Percentiles rank a stretch among this genome's conserved stretches.
These are phyloP conservation scores for Rhyacichthys aspro DNA, from an alignment of 2,797 vertebrate species.

Conservation along the genomic window DNA sequence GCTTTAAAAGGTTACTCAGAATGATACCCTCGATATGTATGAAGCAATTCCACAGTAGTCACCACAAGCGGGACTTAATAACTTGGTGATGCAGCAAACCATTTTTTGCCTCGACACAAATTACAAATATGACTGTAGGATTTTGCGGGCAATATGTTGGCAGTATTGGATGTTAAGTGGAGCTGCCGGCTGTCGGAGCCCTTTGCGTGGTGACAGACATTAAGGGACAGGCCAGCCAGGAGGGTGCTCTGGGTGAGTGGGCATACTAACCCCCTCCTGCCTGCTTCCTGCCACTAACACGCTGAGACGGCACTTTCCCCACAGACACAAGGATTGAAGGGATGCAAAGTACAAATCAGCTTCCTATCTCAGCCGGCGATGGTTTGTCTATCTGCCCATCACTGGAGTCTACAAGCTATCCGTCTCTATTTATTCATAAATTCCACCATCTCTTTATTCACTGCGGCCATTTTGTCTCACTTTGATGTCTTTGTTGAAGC, in stretches of 20 bases:
- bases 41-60: background rate
- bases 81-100: slow-evolving; percentile 8
- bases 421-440: slow-evolving; percentile 73
- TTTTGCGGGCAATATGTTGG: slow-evolving; percentile 27
- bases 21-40: background rate
- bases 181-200: slow-evolving; percentile 28
- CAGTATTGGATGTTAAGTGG: slow-evolving; percentile 8
- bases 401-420: slow-evolving; percentile 60
- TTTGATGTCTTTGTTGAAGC: slow-evolving; percentile 53
- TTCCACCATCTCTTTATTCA: slow-evolving; percentile 66
- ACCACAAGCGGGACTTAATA: background rate
- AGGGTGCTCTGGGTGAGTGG: slow-evolving; percentile 52
- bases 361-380: slow-evolving; percentile 63
- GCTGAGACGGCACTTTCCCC: slow-evolving; percentile 69
- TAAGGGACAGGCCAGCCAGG: slow-evolving; percentile 46
- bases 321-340: slow-evolving; percentile 67
- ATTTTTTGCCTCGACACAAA: slow-evolving; percentile 14
- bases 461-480: slow-evolving; percentile 71
- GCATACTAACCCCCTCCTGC: slow-evolving; percentile 22
- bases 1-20: background rate
- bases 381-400: slow-evolving; percentile 74
- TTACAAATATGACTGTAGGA: slow-evolving; percentile 7
- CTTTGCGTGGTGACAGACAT: slow-evolving; percentile 48
- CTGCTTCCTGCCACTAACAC: slow-evolving; percentile 52
- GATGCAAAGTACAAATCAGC: slow-evolving; percentile 78